Evolutionary conservation across 2,797 vertebrate genomes (phyloP), one percentile per base, ranked within the genome.

Genomic region (Spinibarbus caldwelli): DNA sequence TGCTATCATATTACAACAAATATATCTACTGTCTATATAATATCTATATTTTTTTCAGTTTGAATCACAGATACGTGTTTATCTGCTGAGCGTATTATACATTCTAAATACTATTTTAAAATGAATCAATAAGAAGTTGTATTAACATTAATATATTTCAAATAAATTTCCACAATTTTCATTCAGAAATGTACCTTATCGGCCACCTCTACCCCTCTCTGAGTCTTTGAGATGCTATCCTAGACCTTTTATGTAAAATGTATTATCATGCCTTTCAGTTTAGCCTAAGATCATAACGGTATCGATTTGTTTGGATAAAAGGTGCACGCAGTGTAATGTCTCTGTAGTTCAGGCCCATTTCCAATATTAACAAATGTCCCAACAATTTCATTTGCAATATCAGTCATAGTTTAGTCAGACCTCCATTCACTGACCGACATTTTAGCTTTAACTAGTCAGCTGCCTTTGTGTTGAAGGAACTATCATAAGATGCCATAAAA

Each of bases 401-500:
- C n/a, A 79, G 78, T 62, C 80, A 73, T 54, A 85, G 36, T 73
- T 73, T 64, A 49, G 43, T 67, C 47, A 82, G 72, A 34, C 31
- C 72, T 67, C 14, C 8, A 47, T 76, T 67, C 9, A 5, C 10
- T 57, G 72, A 52, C 36, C n/a, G 34, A 52, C 34, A 68, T 72
- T 84, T 66, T 67, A 78, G 41, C 68, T 43, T 77, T 70, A 59
- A 68, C 77, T 77, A 36, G 57, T 54, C 34, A 67, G 23, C 54
- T 77, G 64, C 15, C 70, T 19, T 82, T 64, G 83, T 11, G 47
- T 66, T 43, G 17, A 21, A 73, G n/a, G 15, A 45, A 71, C n/a
- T 79, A 17, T 45, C n/a, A 47, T 77, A 80, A 78, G 47, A 86
- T 68, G 68, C 67, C 36, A 81, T 80, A 26, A 45, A 71, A 64